Conservation (phyloP, 2,113 vertebrate species). For the Tretioscincus oriximinensis region DNA sequence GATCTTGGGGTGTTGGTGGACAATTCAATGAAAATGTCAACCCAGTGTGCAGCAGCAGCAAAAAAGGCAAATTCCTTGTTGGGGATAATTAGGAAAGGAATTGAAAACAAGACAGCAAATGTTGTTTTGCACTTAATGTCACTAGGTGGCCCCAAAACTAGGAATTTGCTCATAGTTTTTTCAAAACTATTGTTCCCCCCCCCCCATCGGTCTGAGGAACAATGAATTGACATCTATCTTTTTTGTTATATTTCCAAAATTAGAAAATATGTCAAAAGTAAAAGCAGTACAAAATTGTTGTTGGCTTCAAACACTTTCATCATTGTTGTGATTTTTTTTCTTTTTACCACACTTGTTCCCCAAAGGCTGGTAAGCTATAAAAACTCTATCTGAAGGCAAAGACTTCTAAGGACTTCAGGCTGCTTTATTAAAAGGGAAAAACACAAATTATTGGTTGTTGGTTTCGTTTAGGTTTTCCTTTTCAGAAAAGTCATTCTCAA, state of each 20-base stretch:
- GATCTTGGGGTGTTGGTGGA: too few relatives aligned
- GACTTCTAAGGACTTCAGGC: not conserved
- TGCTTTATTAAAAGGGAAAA: conserved; percentile 47
- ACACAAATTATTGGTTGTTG: conserved; percentile 38
- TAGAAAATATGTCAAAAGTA: conserved; percentile 1
- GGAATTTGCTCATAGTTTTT: too few relatives aligned
- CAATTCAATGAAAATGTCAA: too few relatives aligned
- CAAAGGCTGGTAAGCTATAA: conserved; percentile 22
- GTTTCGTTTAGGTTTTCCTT: conserved; percentile 2
- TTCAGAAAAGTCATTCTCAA: conserved; percentile 46
- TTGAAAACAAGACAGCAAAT: too few relatives aligned
- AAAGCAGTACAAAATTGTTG: conserved; percentile 36
- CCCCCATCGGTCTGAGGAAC: too few relatives aligned
- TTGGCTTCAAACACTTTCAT: conserved; percentile 35
- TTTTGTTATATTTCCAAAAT: not conserved
- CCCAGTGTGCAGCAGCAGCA: too few relatives aligned
- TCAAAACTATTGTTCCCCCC: too few relatives aligned
- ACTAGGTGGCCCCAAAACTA: too few relatives aligned
- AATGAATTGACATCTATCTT: not conserved
- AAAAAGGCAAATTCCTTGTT: too few relatives aligned
- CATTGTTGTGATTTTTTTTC: conserved; percentile 6
- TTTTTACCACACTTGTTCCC: too few relatives aligned
- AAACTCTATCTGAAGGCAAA: conserved; percentile 38
- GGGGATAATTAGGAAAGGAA: too few relatives aligned
- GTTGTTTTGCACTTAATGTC: too few relatives aligned